phyloP scores from a whole-genome alignment of 1,140 invertebrate genomes.

The Bombus waltoni region DNA sequence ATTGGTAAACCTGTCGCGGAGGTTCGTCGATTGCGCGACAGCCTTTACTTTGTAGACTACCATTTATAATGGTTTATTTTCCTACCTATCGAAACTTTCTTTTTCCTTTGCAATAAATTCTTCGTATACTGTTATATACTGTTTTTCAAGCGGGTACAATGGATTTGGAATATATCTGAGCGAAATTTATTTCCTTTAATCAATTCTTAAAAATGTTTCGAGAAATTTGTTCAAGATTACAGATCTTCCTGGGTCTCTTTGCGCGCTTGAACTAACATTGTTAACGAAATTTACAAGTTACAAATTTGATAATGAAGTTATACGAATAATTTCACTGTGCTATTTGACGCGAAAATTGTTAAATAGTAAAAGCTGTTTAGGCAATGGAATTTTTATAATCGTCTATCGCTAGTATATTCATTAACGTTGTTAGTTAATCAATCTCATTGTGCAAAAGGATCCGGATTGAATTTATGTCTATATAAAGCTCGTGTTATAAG shows the following conservation, averaged over 20 bases:
- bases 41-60: no score
- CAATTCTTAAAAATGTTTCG: no score
- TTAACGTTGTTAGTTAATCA: background rate
- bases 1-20: constrained; percentile 28
- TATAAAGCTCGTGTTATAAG: background rate
- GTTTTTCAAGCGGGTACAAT: background rate
- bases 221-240: background rate
- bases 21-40: constrained; percentile 1
- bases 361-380: no score
- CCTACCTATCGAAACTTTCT: background rate
- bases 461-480: background rate
- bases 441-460: background rate
- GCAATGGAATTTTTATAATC: background rate
- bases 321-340: background rate
- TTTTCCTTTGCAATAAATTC: background rate
- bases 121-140: background rate
- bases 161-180: background rate
- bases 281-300: background rate
- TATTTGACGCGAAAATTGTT: no score
- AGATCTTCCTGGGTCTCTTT: no score
- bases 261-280: no score
- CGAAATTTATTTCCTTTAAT: background rate
- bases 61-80: background rate
- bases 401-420: background rate
- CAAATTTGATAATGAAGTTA: background rate